Percentiles rank a stretch among this genome's conserved stretches.
These are phyloP conservation scores for Pangasius sanitwongsei DNA, from an alignment of 2,797 vertebrate genomes.

Conservation along the genomic window DNA sequence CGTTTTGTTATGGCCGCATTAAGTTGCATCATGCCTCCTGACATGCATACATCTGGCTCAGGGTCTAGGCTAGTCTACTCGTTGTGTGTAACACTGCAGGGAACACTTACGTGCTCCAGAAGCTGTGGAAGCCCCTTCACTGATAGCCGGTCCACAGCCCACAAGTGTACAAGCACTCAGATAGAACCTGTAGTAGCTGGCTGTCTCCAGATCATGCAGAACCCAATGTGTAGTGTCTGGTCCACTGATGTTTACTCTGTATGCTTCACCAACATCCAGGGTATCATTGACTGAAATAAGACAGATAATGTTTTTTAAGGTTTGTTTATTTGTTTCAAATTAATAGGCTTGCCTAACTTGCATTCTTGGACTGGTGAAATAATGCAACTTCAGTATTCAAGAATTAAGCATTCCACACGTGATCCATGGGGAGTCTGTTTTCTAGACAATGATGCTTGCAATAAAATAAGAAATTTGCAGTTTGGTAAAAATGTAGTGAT, in stretches of 20 bases:
- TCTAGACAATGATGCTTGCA: neutral
- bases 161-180: slow-evolving; percentile 85
- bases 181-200: slow-evolving; percentile 86
- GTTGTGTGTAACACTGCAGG: neutral
- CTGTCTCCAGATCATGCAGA: slow-evolving; percentile 73
- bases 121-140: slow-evolving; percentile 78
- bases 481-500: neutral
- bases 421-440: neutral
- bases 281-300: slow-evolving; percentile 87
- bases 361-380: neutral
- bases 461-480: neutral
- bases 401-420: neutral
- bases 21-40: neutral
- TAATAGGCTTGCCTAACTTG: neutral
- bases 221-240: slow-evolving; percentile 78
- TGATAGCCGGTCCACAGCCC: slow-evolving; percentile 84
- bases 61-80: neutral
- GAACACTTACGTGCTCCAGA: slow-evolving; percentile 78
- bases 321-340: neutral
- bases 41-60: neutral
- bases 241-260: slow-evolving; percentile 75
- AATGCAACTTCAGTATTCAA: neutral
- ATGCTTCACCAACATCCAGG: slow-evolving; percentile 75
- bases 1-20: neutral
- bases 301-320: neutral